Base-by-base conservation (phyloP, 35 echinoderm and acorn worm species). In the Heliocidaris erythrogramma region DNA sequence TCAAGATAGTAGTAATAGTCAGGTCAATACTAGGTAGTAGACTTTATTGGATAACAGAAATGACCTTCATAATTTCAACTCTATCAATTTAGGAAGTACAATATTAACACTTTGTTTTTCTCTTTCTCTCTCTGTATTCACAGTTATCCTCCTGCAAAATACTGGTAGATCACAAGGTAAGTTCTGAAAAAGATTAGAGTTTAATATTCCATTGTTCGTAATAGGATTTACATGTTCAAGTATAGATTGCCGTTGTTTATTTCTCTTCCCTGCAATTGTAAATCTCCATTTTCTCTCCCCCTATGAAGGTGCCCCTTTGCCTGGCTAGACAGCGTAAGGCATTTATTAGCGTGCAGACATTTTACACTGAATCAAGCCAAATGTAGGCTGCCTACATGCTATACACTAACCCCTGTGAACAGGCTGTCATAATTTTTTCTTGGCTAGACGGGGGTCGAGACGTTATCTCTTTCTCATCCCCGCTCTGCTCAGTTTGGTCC, bases 61-160 rank as follows among this genome's bases (percentile, higher is more conserved):
- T 42, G 3, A 42, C 35, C 35, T 1, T 42, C 35, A 42, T 42
- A 42, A 1, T 42, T 42, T 42, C 35, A 42, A 42, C 3, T 42
- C 35, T 42, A 42, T 42, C 35, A 42, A 42, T 42, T 42, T 42
- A 42, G 35, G 35, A 42, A 42, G 35, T 0, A 42, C 35, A 42
- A 42, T 42, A 42, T 42, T 42, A 42, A 42, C 35, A 42, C 21
- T n/a, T 5, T 78, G 65, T 78, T 78, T 78, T 78, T 78, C 27
- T 78, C 65, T 27, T 78, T 78, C 65, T 78, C 21, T 59, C 49
- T 87, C 48, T 97, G 29, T 96, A 49, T 94, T 24, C 90, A 96
- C 96, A 98, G 97, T 98, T 59, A 97, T 98, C 93, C 95, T 96
- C 61, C 95, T 98, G 86, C 96, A 94, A 69, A 95, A 98, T 91